phyloP scores from a whole-genome alignment of 1,140 invertebrate genomes.

The Physella acuta region DNA sequence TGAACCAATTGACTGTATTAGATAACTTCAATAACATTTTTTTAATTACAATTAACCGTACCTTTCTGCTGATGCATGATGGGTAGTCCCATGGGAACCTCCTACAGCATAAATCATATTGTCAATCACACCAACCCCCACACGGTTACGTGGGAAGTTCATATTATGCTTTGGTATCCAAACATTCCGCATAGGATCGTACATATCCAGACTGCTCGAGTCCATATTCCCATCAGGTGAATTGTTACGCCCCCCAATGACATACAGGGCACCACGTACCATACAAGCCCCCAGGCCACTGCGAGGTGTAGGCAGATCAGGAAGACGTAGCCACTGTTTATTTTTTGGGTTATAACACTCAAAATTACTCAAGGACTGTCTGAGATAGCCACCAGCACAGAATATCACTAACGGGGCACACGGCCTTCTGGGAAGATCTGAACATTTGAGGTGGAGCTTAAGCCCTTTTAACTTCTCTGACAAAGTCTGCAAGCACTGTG shows the following conservation, averaged over 20 bases:
- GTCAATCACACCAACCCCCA: constrained; percentile 90
- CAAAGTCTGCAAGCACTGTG: constrained; percentile 85
- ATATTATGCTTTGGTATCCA: constrained; percentile 65
- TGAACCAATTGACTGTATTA: background rate
- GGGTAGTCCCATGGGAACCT: constrained; percentile 78
- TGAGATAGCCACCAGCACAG: constrained; percentile 83
- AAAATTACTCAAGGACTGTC: constrained; percentile 80
- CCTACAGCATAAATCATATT: constrained; percentile 87
- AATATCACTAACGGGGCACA: constrained; percentile 72
- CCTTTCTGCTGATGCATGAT: constrained; percentile 87
- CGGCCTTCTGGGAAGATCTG: constrained; percentile 51
- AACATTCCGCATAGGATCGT: constrained; percentile 74
- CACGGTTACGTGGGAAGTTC: constrained; percentile 80
- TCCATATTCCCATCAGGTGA: constrained; percentile 74
- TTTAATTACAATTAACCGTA: too few relatives aligned
- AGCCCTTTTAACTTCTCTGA: constrained; percentile 81
- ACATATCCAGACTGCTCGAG: constrained; percentile 75
- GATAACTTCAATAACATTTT: background rate
- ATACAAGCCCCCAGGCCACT: constrained; percentile 73
- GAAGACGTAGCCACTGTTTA: constrained; percentile 77
- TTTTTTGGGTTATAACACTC: constrained; percentile 86
- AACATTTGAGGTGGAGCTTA: constrained; percentile 50
- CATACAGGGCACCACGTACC: constrained; percentile 79
- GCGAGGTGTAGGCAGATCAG: constrained; percentile 77
- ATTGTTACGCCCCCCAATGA: constrained; percentile 87